A percentile compares a stretch with the other conserved stretches of the same genome.
Conservation (phyloP, 2,113 vertebrate genomes). For the Osmerus mordax region DNA sequence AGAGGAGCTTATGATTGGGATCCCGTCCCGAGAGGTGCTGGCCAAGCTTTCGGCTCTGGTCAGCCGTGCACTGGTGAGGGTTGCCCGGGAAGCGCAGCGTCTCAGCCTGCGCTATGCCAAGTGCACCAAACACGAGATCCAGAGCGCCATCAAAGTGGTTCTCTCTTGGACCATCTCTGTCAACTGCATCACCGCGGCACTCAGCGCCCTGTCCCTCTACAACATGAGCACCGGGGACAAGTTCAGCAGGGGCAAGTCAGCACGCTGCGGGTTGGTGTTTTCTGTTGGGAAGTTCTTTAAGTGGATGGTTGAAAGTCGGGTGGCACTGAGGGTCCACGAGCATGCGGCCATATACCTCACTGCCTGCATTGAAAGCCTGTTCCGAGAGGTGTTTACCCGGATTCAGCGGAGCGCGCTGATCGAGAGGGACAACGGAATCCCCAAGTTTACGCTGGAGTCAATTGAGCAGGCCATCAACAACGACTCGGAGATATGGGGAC, state of each 20-base stretch:
- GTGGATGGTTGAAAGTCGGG: constrained; percentile 78
- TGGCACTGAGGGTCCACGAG: constrained; percentile 75
- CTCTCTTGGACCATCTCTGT: constrained; percentile 78
- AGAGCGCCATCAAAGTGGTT: constrained; percentile 73
- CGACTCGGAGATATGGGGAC: constrained; percentile 78
- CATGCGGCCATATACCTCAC: constrained; percentile 77
- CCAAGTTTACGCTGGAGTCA: constrained; percentile 69
- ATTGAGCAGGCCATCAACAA: constrained; percentile 73
- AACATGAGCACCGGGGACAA: constrained; percentile 75
- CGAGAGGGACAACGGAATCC: constrained; percentile 69
- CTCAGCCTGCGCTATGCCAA: constrained; percentile 74
- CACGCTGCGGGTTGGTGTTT: constrained; percentile 72
- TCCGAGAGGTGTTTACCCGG: constrained; percentile 69
- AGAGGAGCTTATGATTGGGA: constrained; percentile 56
- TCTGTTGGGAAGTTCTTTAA: constrained; percentile 78
- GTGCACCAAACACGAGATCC: constrained; percentile 77
- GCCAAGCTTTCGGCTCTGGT: constrained; percentile 83
- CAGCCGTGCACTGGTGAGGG: constrained; percentile 74
- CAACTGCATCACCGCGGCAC: constrained; percentile 72
- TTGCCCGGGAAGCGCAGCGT: constrained; percentile 76
- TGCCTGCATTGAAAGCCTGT: constrained; percentile 75
- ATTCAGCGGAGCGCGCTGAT: constrained; percentile 67
- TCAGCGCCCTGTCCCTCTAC: constrained; percentile 75
- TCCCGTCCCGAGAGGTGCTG: constrained; percentile 75
- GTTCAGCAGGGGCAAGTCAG: constrained; percentile 71